A percentile compares a stretch with the other conserved stretches of the same genome.
These are phyloP conservation scores for Cyanocitta stelleri DNA, from an alignment of 2,113 vertebrate species.

Conservation along the genomic window DNA sequence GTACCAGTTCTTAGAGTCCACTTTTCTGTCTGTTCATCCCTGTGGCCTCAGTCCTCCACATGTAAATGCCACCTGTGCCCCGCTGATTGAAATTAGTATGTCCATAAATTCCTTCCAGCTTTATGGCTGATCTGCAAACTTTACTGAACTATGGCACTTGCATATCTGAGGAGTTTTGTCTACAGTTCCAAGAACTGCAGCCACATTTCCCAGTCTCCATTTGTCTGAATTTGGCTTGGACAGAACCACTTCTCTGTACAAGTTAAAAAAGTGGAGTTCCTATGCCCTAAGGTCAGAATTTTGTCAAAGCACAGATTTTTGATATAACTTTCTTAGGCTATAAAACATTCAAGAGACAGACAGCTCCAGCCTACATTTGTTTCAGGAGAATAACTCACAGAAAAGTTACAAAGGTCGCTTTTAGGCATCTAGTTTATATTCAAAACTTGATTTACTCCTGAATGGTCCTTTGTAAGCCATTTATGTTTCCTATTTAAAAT, in stretches of 20 bases:
- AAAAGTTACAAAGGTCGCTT: background rate
- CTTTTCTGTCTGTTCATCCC: background rate
- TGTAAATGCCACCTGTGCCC: background rate
- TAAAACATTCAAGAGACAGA: background rate
- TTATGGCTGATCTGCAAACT: background rate
- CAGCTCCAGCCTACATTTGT: background rate
- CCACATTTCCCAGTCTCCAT: background rate
- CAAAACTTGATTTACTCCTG: background rate
- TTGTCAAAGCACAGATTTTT: background rate
- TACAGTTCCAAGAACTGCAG: background rate
- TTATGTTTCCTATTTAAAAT: background rate
- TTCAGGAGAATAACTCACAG: background rate
- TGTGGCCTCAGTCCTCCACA: background rate
- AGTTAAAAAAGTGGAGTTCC: background rate
- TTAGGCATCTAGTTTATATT: background rate
- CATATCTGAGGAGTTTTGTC: background rate
- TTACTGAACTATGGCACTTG: background rate
- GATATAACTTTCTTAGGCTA: background rate
- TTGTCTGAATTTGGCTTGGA: background rate
- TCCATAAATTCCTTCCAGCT: background rate
- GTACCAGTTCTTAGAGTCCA: background rate
- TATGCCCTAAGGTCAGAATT: background rate
- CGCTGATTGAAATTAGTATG: background rate
- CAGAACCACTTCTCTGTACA: background rate
- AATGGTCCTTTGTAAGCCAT: background rate